A percentile compares a stretch with the other conserved stretches of the same genome.
These are phyloP conservation scores for Neoaliturus tenellus DNA, from an alignment of 2,888 invertebrate species.

Conservation along the genomic window DNA sequence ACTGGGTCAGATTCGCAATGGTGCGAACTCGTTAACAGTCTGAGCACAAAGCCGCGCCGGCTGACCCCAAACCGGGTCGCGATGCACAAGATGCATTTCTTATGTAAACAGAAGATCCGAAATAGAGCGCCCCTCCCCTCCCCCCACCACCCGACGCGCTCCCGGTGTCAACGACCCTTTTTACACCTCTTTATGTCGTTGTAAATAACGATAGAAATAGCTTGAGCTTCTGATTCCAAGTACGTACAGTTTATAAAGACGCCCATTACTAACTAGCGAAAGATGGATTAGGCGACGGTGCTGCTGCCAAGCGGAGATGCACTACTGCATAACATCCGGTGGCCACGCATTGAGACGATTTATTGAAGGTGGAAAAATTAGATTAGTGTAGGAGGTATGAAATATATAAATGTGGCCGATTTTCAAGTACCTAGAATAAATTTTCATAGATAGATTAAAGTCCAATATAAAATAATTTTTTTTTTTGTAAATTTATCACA, in stretches of 20 bases:
- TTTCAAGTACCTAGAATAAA: too few species aligned
- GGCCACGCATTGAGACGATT: background rate
- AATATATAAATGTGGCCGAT: too few species aligned
- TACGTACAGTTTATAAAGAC: slow-evolving; percentile 41
- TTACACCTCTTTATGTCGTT: slow-evolving; percentile 57
- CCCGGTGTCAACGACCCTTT: slow-evolving; percentile 52
- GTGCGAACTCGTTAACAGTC: background rate
- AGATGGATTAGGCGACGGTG: slow-evolving; percentile 17
- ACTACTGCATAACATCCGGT: slow-evolving; percentile 11
- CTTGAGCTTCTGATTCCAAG: slow-evolving; percentile 39
- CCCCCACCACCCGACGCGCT: background rate
- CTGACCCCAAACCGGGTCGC: slow-evolving; percentile 54
- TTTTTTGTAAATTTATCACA: too few species aligned
- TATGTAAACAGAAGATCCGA: slow-evolving; percentile 53
- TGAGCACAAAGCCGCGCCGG: slow-evolving; percentile 33
- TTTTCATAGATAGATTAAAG: too few species aligned
- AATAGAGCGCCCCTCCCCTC: slow-evolving; percentile 48
- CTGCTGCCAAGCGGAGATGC: background rate
- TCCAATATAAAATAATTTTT: too few species aligned
- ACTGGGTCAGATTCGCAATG: slow-evolving; percentile 21
- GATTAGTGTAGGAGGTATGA: too few species aligned
- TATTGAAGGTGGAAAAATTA: background rate
- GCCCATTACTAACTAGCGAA: slow-evolving; percentile 26
- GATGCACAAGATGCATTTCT: slow-evolving; percentile 54
- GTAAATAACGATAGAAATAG: slow-evolving; percentile 55